These are phyloP conservation scores for Mallotus villosus DNA, from an alignment of 2,797 vertebrate genomes.

Conservation along the genomic window DNA sequence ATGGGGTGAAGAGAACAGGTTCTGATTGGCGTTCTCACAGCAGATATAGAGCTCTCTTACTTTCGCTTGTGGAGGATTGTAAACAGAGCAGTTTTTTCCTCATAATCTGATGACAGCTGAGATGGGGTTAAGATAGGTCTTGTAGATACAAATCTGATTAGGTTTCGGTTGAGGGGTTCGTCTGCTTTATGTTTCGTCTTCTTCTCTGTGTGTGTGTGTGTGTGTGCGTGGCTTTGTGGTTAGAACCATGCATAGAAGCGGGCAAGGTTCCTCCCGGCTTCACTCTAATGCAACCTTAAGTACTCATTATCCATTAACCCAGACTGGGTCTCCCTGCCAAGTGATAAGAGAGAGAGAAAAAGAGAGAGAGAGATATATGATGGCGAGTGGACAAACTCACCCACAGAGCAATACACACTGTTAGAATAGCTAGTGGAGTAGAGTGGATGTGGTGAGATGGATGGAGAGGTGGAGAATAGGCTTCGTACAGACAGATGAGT, in stretches of 20 bases:
- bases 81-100: too few relatives aligned
- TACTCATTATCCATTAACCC: conserved; percentile 56
- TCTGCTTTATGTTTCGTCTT: not conserved
- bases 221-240: not conserved
- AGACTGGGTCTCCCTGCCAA: conserved; percentile 35
- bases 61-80: too few relatives aligned
- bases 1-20: not conserved
- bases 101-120: too few relatives aligned
- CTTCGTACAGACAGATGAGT: not conserved
- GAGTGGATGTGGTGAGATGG: not conserved
- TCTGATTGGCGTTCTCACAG: not conserved
- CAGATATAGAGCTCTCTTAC: not conserved
- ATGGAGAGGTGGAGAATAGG: not conserved
- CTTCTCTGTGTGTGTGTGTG: not conserved
- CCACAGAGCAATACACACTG: not conserved
- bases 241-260: not conserved
- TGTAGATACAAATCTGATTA: too few relatives aligned
- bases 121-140: too few relatives aligned
- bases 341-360: conserved; percentile 6
- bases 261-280: conserved; percentile 8
- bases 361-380: not conserved
- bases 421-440: not conserved
- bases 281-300: conserved; percentile 49
- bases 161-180: too few relatives aligned
- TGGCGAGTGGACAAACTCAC: not conserved